Evolutionary conservation across 2,888 invertebrate species (phyloP), one percentile per base, ranked within the genome.

Genomic region (Phrixothrix hirtus): DNA sequence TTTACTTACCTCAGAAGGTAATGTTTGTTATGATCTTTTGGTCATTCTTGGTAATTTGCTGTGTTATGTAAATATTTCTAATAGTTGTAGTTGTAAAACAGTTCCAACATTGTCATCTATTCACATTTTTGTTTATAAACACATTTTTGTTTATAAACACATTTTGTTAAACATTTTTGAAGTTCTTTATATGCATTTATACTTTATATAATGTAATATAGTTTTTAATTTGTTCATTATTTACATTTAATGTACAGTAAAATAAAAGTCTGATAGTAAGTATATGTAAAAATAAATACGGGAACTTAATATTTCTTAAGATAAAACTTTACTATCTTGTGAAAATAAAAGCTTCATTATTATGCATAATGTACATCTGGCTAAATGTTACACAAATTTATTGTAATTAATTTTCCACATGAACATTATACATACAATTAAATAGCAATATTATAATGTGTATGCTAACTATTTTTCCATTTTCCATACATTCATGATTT

Each of bases 61-160:
- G 50, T 50, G 50, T 50, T 50, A 50, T 50, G 50, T 50, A 50
- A 50, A 50, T 50, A 50, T 34, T 44, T 50, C 36, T 34, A 34
- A 15, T 48, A 39, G 35, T 30, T 21, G 42, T 49, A 48, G 27
- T 42, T 26, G 38, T 17, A 49, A 41, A 36, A 25, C 30, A 13
- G 36, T 36, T 38, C 31, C 34, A 29, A 16, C 36, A 38, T 38
- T 14, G 11, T 27, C 17, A 35, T 21, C 27, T 29, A 12, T 27
- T 35, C 31, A 17, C 37, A 32, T 38, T 15, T 27, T 48, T 29
- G n/a, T n/a, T n/a, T n/a, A n/a, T n/a, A n/a, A n/a, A n/a, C n/a
- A n/a, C n/a, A n/a, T n/a, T n/a, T n/a, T n/a, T n/a, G n/a, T n/a
- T n/a, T n/a, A n/a, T n/a, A n/a, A n/a, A n/a, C n/a, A n/a, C n/a